Evolutionary conservation across 2,888 invertebrate genomes (phyloP), one percentile per base, ranked within the genome.

Genomic region (Lamellibrachia satsuma): DNA sequence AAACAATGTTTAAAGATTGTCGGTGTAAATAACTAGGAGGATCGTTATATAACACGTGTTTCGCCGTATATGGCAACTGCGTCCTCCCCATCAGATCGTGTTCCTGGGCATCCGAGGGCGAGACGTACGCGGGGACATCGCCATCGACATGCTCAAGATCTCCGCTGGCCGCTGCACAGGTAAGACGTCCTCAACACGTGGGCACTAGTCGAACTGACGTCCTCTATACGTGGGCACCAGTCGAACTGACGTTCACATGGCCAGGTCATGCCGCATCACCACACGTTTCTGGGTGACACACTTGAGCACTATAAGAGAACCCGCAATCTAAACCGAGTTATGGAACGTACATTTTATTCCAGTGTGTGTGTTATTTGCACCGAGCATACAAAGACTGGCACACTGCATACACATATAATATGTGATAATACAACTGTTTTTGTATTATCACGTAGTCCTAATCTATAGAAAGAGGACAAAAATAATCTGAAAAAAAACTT

Each of bases 111-210:
- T 92, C 90, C 39, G 92, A 22, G 93, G 92, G 52, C 22, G 39
- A 15, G 93, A 92, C 51, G 91, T 90, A 39, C 55, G 90, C 52
- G 92, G 93, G 39, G 96, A 96, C 94, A 96, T 96, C 93, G 96
- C 96, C 92, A 95, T 96, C 92, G 96, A 96, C 94, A 95, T 96
- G 93, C 52, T 96, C 2, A 93, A 93, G 52, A 90, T 94, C n/a
- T 92, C 91, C 15, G 92, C 92, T 27, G 94, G 93, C 52, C 51
- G 93, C 7, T 96, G 96, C 93, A 95, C 95, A 57, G 93, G 92
- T 91, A 75, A 92, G 51, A 52, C 11, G 22, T 90, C 52, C 22
- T 52, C 52, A 7, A 39, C 6, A 6, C n/a, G n/a, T n/a, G n/a
- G 6, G 75, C 75, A 15, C 75, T 75, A 15, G 75, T 75, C 22